phyloP scores from a whole-genome alignment of 2,797 vertebrate genomes.

The Sebastes iracundus region DNA sequence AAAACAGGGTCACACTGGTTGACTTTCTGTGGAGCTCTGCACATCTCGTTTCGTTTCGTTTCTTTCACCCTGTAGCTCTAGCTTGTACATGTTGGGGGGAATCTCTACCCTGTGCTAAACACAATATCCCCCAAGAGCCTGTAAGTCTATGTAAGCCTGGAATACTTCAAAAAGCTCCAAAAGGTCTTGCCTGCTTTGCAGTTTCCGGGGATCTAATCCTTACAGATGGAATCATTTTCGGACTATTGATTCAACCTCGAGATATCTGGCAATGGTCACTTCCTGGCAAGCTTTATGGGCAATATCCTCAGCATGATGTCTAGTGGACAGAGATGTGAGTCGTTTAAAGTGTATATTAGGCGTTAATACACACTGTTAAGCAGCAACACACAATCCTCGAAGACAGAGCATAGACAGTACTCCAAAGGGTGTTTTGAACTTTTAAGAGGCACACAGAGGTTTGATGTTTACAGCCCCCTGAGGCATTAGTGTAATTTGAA shows the following conservation, averaged over 20 bases:
- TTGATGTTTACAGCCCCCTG: constrained; percentile 57
- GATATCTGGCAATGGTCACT: constrained; percentile 48
- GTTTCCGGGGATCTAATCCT: constrained; percentile 54
- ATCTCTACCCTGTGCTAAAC: constrained; percentile 40
- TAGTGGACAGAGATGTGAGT: constrained; percentile 2
- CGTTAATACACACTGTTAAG: constrained; percentile 8
- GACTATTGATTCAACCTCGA: constrained; percentile 53
- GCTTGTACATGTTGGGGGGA: constrained; percentile 19
- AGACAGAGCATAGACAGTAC: constrained; percentile 27
- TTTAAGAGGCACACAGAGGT: constrained; percentile 56
- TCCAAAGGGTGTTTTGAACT: constrained; percentile 45
- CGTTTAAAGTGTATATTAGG: background rate
- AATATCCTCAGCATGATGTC: constrained; percentile 15
- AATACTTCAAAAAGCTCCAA: constrained; percentile 40
- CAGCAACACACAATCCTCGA: constrained; percentile 22
- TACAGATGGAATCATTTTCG: constrained; percentile 48
- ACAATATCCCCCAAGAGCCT: constrained; percentile 43
- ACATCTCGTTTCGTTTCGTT: constrained; percentile 8
- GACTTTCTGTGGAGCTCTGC: constrained; percentile 19
- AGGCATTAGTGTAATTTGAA: constrained; percentile 66
- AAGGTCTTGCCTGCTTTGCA: constrained; percentile 23
- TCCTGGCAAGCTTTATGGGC: constrained; percentile 31
- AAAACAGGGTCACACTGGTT: constrained; percentile 6
- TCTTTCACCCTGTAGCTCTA: constrained; percentile 1
- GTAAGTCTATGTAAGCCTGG: constrained; percentile 37